Conservation (phyloP, 2,888 invertebrate genomes). For the Penaeus monodon region DNA sequence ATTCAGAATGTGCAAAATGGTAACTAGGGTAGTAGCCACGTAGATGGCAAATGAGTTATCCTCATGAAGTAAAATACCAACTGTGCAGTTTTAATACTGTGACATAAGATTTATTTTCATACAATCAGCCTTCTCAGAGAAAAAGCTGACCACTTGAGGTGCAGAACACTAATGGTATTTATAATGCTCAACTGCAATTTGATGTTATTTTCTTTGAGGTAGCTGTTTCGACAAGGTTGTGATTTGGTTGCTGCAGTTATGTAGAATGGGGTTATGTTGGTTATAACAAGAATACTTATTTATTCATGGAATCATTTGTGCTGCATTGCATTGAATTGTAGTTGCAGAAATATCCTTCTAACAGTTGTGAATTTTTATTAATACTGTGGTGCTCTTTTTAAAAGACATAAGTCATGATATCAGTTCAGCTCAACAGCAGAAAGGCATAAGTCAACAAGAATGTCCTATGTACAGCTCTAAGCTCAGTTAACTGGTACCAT, state of each 20-base stretch:
- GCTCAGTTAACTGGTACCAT: slow-evolving; percentile 19
- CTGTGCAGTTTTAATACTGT: too few species aligned
- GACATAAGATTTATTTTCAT: too few species aligned
- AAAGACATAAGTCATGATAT: slow-evolving; percentile 33
- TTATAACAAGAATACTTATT: not conserved
- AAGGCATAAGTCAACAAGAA: not conserved
- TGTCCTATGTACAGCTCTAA: not conserved
- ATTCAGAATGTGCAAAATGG: too few species aligned
- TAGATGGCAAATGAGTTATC: too few species aligned
- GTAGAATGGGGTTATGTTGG: too few species aligned
- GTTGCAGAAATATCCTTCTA: not conserved
- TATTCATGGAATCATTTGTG: slow-evolving; percentile 1
- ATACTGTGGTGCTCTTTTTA: slow-evolving; percentile 36
- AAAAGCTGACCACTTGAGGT: not conserved
- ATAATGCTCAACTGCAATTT: slow-evolving; percentile 31
- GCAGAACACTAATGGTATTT: slow-evolving; percentile 1
- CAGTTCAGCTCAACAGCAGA: slow-evolving; percentile 22
- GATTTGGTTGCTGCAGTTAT: slow-evolving; percentile 43
- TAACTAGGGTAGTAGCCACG: too few species aligned
- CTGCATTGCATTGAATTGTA: slow-evolving; percentile 2
- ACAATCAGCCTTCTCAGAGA: slow-evolving; percentile 1
- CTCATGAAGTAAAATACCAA: too few species aligned
- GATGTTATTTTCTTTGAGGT: slow-evolving; percentile 27
- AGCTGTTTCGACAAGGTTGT: slow-evolving; percentile 39
- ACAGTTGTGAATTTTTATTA: slow-evolving; percentile 8